Base-by-base conservation (phyloP, 2,888 invertebrate species). In the Carterocephalus palaemon region DNA sequence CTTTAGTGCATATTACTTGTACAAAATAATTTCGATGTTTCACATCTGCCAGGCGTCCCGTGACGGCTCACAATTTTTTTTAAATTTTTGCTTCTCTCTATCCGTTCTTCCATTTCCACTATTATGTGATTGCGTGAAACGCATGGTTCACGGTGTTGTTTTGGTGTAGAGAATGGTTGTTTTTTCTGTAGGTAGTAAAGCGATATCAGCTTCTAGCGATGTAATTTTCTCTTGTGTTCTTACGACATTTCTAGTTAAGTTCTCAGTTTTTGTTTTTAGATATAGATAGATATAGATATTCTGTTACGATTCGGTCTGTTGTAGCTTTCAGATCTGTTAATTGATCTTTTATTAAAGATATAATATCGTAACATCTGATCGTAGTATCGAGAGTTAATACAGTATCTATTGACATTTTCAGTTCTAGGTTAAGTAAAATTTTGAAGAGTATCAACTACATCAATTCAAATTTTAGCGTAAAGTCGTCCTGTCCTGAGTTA, bases 51-150 rank as follows among this genome's bases (percentile, higher is more conserved):
- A n/a, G n/a, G n/a, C n/a, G n/a, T n/a, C n/a, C n/a, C n/a, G n/a
- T n/a, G n/a, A n/a, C n/a, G n/a, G 24, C 36, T 46, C 46, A 0
- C 40, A 8, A n/a, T 40, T 36, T 8, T 36, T 22, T 40, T 31
- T 16, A 46, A 24, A 15, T 46, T 34, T 40, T 46, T 46, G 6
- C 20, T 26, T 8, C 46, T 17, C 4, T 34, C 20, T 20, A 24
- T 26, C 1, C 46, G 46, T 4, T 46, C 39, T 31, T 46, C 33
- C 13, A 38, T 19, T 28, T 46, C 46, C 7, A 5, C 17, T 1
- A 39, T 10, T 32, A 33, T 28, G 8, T 46, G 10, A 2, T 33
- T 39, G 10, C 13, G 24, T 6, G 22, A 8, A 15, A 6, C 20
- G 8, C 8, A n/a, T n/a, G n/a, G n/a, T n/a, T n/a, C n/a, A n/a